Percentiles rank a stretch among this genome's conserved stretches.
These are phyloP conservation scores for Scylla paramamosain DNA, from an alignment of 1,140 invertebrate species.

Conservation along the genomic window DNA sequence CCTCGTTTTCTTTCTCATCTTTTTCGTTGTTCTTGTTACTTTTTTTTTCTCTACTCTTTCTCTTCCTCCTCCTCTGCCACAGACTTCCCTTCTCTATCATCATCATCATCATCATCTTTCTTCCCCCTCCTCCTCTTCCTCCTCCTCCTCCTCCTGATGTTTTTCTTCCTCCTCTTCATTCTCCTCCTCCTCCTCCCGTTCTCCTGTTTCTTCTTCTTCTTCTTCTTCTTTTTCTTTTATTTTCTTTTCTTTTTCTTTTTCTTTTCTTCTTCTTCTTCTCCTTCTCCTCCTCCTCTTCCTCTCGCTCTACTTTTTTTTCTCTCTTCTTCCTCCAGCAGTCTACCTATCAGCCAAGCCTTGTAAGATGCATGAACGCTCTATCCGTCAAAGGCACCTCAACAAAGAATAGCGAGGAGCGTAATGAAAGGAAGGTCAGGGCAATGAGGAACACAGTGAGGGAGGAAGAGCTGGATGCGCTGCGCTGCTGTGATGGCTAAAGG, in stretches of 20 bases:
- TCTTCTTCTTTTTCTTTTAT: not conserved
- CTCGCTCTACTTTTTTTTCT: not conserved
- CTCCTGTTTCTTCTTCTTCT: not conserved
- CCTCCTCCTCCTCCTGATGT: not conserved
- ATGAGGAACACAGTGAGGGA: too few relatives aligned
- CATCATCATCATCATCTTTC: not conserved
- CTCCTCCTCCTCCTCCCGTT: not conserved
- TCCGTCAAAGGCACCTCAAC: too few relatives aligned
- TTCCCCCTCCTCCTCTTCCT: not conserved
- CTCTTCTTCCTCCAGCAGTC: not conserved
- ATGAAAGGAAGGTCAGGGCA: too few relatives aligned
- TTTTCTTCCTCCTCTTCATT: not conserved
- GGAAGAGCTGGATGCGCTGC: too few relatives aligned
- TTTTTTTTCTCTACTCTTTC: not conserved
- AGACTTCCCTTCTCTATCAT: not conserved
- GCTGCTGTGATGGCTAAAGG: too few relatives aligned
- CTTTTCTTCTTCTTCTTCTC: not conserved
- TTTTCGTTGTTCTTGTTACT: too few relatives aligned
- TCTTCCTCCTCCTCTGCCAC: not conserved
- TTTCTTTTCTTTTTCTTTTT: not conserved
- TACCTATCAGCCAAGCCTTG: too few relatives aligned
- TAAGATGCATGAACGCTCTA: too few relatives aligned
- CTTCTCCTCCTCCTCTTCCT: conserved; percentile 5
- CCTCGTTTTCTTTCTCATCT: too few relatives aligned
- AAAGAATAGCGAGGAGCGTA: too few relatives aligned